Base-by-base conservation (phyloP, 2,113 vertebrate species). In the Promerops cafer region DNA sequence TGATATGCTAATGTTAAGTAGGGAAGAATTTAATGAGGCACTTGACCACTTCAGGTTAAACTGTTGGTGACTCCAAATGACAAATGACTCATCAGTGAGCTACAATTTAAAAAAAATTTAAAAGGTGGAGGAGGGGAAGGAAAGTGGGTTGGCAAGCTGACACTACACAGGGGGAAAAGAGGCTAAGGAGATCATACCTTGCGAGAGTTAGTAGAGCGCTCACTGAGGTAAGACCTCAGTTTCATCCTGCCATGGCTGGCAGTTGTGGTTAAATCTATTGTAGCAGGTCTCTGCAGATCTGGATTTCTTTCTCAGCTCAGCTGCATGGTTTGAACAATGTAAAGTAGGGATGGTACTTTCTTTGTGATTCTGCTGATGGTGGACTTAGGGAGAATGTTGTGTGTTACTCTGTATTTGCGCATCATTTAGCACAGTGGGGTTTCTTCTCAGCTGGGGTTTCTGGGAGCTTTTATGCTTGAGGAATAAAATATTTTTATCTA, bases 11-110 rank as follows among this genome's bases (percentile, higher is more conserved):
- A 86, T 84, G 12, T 49, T 93, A 93, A 83, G 17, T 72, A 91
- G 50, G 71, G 31, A 89, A 49, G 57, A 89, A 84, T 93, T 89
- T 83, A 84, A 90, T 87, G 87, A 97, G 83, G 64, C 45, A 85
- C 30, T 78, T 37, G 27, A 54, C 42, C 30, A 81, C 71, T 91
- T 96, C 6, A 4, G 88, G 44, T 57, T 91, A 63, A 87, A 87
- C 66, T 89, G 37, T 6, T 57, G 22, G 23, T 96, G 83, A 91
- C 65, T 96, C 33, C 26, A 66, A 60, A 31, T 71, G 82, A 54
- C 72, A 90, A 90, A 45, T 80, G 35, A 64, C 44, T 83, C 79
- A 72, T 87, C 16, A 87, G 31, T 45, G 70, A 49, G 45, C 50
- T 79, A 57, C 75, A 91, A 77, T 80, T 93, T 31, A 90, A 91